Evolutionary conservation across 2,797 vertebrate species (phyloP).

Genomic region (Atherinosoma microstoma): DNA sequence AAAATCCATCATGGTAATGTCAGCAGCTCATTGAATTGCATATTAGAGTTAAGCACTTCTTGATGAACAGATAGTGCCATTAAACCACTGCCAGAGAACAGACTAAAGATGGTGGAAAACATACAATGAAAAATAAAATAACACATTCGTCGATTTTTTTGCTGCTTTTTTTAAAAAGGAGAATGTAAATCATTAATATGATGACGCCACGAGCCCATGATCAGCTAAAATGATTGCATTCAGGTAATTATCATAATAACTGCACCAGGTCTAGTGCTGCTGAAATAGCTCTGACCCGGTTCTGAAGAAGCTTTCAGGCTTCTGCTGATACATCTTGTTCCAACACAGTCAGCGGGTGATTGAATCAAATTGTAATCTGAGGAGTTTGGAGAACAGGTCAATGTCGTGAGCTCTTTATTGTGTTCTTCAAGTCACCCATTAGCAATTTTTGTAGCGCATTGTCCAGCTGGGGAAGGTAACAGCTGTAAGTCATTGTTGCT

Average conservation of each 20-base stretch:
- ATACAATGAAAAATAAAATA: background rate
- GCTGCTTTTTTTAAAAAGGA: background rate
- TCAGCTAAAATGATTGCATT: background rate
- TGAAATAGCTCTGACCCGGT: too few relatives aligned
- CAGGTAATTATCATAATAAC: too few relatives aligned
- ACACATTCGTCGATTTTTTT: background rate
- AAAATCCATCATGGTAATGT: background rate
- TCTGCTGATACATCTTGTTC: too few relatives aligned
- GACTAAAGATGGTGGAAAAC: background rate
- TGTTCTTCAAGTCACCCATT: background rate
- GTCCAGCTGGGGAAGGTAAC: background rate
- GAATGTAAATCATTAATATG: background rate
- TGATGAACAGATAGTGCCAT: background rate
- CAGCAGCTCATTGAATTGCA: background rate
- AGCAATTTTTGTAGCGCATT: background rate
- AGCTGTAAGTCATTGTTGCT: background rate
- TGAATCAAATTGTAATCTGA: too few relatives aligned
- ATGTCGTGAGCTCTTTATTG: background rate
- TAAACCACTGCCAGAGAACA: background rate
- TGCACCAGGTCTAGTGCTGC: too few relatives aligned
- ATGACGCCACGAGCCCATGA: background rate
- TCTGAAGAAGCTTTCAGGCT: too few relatives aligned
- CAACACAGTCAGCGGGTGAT: too few relatives aligned
- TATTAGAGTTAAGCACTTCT: background rate
- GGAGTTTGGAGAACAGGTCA: background rate